Conservation (phyloP, 2,113 vertebrate genomes). For the Pteruthius melanotis region DNA sequence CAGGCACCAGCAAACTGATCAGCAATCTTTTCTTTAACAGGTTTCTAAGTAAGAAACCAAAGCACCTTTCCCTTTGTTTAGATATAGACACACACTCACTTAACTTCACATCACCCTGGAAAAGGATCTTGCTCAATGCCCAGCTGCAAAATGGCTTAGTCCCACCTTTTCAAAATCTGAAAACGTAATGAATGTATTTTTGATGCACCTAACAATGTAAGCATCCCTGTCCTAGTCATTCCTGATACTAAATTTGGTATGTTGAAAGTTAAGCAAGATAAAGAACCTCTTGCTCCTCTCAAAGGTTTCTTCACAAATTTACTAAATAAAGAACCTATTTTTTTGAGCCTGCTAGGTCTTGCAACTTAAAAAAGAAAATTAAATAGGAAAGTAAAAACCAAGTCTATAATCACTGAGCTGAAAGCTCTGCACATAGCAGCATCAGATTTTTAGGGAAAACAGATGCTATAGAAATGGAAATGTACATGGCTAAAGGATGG, state of each 20-base stretch:
- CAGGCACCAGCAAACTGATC: background rate
- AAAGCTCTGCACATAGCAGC: background rate
- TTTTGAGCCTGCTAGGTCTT: background rate
- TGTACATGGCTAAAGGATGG: background rate
- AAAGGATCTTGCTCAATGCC: background rate
- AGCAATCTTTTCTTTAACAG: background rate
- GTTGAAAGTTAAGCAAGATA: background rate
- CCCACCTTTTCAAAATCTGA: background rate
- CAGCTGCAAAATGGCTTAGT: background rate
- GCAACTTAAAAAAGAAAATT: background rate
- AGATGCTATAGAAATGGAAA: background rate
- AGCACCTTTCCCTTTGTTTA: background rate
- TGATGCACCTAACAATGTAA: background rate
- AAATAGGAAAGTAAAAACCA: background rate
- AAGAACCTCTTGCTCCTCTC: background rate
- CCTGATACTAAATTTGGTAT: background rate
- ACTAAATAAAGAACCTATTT: background rate
- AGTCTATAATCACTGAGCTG: background rate
- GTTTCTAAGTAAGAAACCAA: background rate
- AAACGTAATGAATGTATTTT: background rate
- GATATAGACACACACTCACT: background rate
- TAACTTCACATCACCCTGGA: background rate
- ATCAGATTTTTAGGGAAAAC: fast-evolving
- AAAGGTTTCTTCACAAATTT: background rate
- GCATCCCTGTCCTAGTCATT: background rate